Evolutionary conservation across 2,113 vertebrate species (phyloP).

Genomic region (Syngnathus typhle): DNA sequence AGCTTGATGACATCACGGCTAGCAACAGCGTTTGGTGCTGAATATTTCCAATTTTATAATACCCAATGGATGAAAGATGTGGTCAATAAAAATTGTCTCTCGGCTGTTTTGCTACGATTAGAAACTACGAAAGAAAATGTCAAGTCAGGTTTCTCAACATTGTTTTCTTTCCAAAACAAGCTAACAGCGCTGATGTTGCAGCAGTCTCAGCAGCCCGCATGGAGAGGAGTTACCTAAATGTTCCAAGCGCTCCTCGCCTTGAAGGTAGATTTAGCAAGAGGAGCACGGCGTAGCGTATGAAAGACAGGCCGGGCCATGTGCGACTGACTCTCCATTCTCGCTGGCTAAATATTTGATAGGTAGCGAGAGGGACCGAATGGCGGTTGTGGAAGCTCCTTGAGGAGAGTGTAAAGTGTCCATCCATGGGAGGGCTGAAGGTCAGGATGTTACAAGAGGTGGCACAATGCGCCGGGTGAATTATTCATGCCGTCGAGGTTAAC

Average conservation of each 20-base stretch:
- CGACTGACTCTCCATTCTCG: constrained; percentile 25
- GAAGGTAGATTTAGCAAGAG: constrained; percentile 17
- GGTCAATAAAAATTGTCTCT: neutral
- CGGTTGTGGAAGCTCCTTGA: constrained; percentile 28
- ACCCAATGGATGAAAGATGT: too few relatives aligned
- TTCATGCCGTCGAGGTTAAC: constrained; percentile 46
- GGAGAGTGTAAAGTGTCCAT: constrained; percentile 44
- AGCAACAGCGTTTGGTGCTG: too few relatives aligned
- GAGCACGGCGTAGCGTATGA: constrained; percentile 11
- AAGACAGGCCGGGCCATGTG: constrained; percentile 18
- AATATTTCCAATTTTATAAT: too few relatives aligned
- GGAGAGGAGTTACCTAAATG: constrained; percentile 24
- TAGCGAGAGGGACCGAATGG: constrained; percentile 23
- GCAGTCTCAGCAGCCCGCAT: constrained; percentile 20
- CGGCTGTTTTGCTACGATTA: constrained; percentile 4
- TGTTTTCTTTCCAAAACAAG: constrained; percentile 10
- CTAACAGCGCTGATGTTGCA: neutral
- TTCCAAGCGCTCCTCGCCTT: constrained; percentile 30
- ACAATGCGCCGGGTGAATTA: constrained; percentile 51
- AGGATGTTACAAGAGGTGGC: constrained; percentile 48
- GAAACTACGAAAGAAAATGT: constrained; percentile 16
- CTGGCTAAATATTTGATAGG: constrained; percentile 62
- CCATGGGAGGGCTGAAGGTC: constrained; percentile 20
- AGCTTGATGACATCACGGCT: too few relatives aligned
- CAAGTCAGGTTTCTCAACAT: constrained; percentile 14